phyloP scores from a whole-genome alignment of 2,888 invertebrate species.

The Encarsia formosa region DNA sequence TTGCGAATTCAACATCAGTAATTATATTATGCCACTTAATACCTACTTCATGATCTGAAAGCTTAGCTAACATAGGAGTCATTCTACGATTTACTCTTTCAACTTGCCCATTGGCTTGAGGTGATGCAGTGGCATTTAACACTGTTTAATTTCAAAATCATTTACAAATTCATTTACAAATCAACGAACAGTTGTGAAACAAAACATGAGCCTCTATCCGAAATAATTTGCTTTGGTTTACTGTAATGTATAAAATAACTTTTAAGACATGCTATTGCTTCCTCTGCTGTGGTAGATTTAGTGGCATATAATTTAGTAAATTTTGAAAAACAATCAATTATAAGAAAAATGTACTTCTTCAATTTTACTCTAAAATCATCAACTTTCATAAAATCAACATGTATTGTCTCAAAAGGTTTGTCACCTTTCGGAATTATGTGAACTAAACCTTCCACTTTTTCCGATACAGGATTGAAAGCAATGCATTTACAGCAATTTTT shows the following conservation, averaged over 20 bases:
- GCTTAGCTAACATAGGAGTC: slow-evolving; percentile 27
- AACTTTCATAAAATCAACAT: slow-evolving; percentile 28
- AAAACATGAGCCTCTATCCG: slow-evolving; percentile 26
- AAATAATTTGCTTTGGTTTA: slow-evolving; percentile 17
- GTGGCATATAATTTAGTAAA: too few species aligned
- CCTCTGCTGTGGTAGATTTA: slow-evolving; percentile 16
- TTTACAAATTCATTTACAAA: too few species aligned
- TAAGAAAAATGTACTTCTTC: slow-evolving; percentile 25
- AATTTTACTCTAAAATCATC: background rate
- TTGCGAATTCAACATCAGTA: slow-evolving; percentile 26
- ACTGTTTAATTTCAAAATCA: too few species aligned
- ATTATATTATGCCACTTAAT: slow-evolving; percentile 29
- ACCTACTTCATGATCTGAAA: slow-evolving; percentile 15
- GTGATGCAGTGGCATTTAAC: slow-evolving; percentile 27
- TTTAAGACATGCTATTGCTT: slow-evolving; percentile 16
- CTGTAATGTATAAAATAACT: slow-evolving; percentile 17
- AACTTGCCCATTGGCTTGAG: slow-evolving; percentile 31
- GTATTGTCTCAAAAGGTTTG: slow-evolving; percentile 26
- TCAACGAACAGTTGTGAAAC: too few species aligned
- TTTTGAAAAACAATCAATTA: slow-evolving; percentile 25
- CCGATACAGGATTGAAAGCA: slow-evolving; percentile 18
- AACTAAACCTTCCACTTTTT: slow-evolving; percentile 26
- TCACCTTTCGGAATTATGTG: slow-evolving; percentile 25
- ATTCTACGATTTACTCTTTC: slow-evolving; percentile 27
- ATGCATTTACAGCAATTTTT: slow-evolving; percentile 30